Evolutionary conservation across 2,797 vertebrate genomes (phyloP).

Genomic region (Tadarida brasiliensis): DNA sequence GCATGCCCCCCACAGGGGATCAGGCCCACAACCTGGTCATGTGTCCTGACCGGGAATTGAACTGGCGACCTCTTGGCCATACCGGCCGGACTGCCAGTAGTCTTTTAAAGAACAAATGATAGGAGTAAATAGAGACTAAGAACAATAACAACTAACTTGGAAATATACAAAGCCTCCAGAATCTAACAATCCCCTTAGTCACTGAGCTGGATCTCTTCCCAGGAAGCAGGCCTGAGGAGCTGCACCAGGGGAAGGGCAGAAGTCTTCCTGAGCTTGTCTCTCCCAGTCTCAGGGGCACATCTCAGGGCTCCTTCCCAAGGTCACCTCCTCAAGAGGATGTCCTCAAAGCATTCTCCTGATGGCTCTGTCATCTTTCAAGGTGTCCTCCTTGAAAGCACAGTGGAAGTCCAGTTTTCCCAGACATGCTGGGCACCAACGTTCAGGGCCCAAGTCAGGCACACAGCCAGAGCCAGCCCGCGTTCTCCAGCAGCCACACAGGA

Average conservation of each 20-base stretch:
- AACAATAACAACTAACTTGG: background rate
- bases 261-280: background rate
- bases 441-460: background rate
- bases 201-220: background rate
- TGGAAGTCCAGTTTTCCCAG: background rate
- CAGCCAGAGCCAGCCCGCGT: background rate
- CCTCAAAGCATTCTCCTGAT: background rate
- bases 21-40: too few relatives aligned
- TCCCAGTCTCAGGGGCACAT: background rate
- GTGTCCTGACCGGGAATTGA: too few relatives aligned
- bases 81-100: background rate
- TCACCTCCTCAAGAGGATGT: background rate
- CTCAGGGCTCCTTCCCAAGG: background rate
- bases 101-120: constrained; percentile 1
- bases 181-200: background rate
- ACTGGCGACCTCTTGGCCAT: too few relatives aligned
- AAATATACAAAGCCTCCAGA: background rate
- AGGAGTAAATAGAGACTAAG: background rate
- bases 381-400: background rate
- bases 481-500: background rate
- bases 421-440: background rate
- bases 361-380: background rate
- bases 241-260: background rate
- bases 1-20: too few relatives aligned
- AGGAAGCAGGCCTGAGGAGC: background rate